Conservation (phyloP, 2,797 vertebrate genomes). For the Labroides dimidiatus region DNA sequence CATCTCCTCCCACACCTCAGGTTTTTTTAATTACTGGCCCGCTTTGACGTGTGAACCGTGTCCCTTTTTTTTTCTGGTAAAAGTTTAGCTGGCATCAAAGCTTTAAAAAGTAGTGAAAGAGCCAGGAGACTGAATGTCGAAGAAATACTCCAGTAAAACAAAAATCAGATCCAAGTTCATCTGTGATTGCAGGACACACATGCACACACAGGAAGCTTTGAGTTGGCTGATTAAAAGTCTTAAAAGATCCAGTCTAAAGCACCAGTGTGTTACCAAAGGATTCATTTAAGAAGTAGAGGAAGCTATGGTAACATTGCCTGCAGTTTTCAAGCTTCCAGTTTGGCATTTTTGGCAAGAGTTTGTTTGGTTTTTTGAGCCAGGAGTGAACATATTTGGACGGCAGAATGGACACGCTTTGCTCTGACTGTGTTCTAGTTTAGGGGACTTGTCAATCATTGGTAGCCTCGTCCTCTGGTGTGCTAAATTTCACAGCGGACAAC, state of each 20-base stretch:
- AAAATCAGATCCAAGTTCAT: constrained; percentile 1
- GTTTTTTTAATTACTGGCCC: constrained; percentile 52
- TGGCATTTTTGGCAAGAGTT: neutral
- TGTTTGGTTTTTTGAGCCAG: neutral
- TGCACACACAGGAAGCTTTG: neutral
- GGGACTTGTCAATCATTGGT: no score
- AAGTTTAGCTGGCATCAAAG: constrained; percentile 63
- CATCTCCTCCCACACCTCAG: constrained; percentile 36
- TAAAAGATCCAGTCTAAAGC: neutral
- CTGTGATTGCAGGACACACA: neutral
- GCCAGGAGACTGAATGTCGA: neutral
- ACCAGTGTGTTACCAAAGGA: neutral
- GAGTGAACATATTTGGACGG: neutral
- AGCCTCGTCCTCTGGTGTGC: no score
- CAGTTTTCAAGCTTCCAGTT: neutral
- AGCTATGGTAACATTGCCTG: no score
- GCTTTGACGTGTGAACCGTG: constrained; percentile 46
- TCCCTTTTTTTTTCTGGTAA: constrained; percentile 15
- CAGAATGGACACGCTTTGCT: neutral
- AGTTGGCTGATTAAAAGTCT: neutral
- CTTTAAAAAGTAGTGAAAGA: neutral
- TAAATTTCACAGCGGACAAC: no score
- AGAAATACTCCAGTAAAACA: constrained; percentile 5
- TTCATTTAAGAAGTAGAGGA: neutral
- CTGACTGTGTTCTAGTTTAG: no score